These are phyloP conservation scores for Ophion ellenae DNA, from an alignment of 2,888 invertebrate species.

Conservation along the genomic window DNA sequence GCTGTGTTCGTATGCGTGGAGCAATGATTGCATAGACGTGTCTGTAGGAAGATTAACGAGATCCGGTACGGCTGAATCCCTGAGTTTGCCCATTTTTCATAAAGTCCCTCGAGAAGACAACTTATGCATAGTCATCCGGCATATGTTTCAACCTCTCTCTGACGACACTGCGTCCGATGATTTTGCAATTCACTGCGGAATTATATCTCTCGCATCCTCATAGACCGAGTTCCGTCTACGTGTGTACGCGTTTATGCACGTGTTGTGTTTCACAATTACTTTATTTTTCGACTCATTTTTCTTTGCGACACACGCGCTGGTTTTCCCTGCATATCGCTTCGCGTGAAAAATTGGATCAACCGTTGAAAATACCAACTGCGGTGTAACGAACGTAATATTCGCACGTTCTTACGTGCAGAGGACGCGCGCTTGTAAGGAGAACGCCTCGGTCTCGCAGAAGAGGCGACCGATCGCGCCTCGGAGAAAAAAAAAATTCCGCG, in stretches of 20 bases:
- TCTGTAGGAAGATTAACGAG: slow-evolving; percentile 25
- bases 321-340: neutral
- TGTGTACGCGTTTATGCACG: neutral
- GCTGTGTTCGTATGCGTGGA: neutral
- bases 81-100: slow-evolving; percentile 20
- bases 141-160: neutral
- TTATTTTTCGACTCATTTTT: neutral
- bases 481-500: neutral
- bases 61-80: slow-evolving; percentile 13
- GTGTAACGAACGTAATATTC: neutral
- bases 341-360: neutral
- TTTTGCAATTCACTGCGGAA: slow-evolving; percentile 41
- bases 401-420: neutral
- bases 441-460: neutral
- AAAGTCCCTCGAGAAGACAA: neutral
- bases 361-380: neutral
- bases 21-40: neutral
- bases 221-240: slow-evolving; percentile 16
- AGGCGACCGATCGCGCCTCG: neutral
- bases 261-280: neutral
- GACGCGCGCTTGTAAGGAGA: neutral
- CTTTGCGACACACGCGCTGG: neutral
- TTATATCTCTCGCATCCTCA: slow-evolving; percentile 26
- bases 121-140: slow-evolving; percentile 12
- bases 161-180: slow-evolving; percentile 20